Evolutionary conservation across 2,888 invertebrate genomes (phyloP), one percentile per base, ranked within the genome.

Genomic region (Tupiocoris notatus): DNA sequence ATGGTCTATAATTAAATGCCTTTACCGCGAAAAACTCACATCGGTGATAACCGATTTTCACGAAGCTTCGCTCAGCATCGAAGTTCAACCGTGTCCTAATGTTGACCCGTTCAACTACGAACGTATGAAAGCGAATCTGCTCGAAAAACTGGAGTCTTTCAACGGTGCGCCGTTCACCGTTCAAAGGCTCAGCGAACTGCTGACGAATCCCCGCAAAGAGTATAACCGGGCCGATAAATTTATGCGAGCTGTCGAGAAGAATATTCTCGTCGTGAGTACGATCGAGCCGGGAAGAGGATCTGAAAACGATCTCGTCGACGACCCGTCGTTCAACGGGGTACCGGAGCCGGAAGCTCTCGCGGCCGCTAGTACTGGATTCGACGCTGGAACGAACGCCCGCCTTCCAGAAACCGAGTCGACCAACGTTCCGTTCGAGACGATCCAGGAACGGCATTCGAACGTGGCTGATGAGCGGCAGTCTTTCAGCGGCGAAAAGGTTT

Each of bases 181-280:
- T 79, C 98, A 98, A 84, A 88, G 98, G 80, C 89, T 99, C 78
- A 96, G 97, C 85, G 98, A 99, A 84, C 87, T 99, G 24, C 86
- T 99, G 1, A 93, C 94, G 1, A 90, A 91, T 80, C 98, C 98
- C 1, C 89, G 92, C 21, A 95, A 94, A 83, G 96, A 98, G 83
- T 99, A 99, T 84, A 94, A 93, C 83, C 89, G 96, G 78, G 92
- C 96, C 78, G 98, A 98, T 83, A 98, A 98, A 84, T 98, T 93
- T 83, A 93, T 99, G 92, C 88, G 98, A 77, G 98, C 98, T 0
- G 88, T 99, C 77, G 98, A 98, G 84, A 98, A 98, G 85, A 95
- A 94, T 82, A 93, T 95, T 81, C 85, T 95, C 81, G 95, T 95
- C 77, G 95, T 95, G 9, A 87, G 87, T 1, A 87, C 86, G 1